These are phyloP conservation scores for Champsocephalus esox DNA, from an alignment of 2,797 vertebrate species.

Conservation along the genomic window DNA sequence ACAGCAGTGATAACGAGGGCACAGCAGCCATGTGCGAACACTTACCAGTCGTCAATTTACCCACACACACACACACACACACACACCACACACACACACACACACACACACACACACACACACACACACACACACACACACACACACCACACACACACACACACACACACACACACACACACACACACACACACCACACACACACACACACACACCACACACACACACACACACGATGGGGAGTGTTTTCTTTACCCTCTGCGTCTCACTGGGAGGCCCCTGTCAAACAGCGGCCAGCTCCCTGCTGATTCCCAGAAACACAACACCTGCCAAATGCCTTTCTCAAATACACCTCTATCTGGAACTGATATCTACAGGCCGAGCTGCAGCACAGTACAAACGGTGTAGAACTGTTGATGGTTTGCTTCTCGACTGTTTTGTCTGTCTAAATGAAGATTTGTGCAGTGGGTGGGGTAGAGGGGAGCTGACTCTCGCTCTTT, in stretches of 20 bases:
- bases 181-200: neutral
- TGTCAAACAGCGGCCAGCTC: constrained; percentile 45
- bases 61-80: neutral
- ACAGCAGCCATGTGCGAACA: too few species aligned
- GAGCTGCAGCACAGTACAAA: neutral
- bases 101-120: too few species aligned
- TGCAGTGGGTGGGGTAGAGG: constrained; percentile 65
- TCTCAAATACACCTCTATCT: constrained; percentile 30
- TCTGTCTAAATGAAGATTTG: constrained; percentile 63
- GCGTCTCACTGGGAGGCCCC: constrained; percentile 32
- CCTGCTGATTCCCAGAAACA: constrained; percentile 38
- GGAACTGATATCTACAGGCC: constrained; percentile 18
- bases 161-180: too few species aligned
- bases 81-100: neutral
- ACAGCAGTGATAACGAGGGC: too few species aligned
- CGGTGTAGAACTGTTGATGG: neutral
- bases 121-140: too few species aligned
- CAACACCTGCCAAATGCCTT: constrained; percentile 49
- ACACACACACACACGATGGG: neutral
- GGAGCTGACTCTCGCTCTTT: constrained; percentile 68
- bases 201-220: too few species aligned
- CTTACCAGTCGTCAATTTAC: too few species aligned
- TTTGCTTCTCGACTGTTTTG: constrained; percentile 46
- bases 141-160: too few species aligned
- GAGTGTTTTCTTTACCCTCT: constrained; percentile 45